A percentile compares a stretch with the other conserved stretches of the same genome.
phyloP scores from a whole-genome alignment of 1,140 invertebrate species.

The silkworm (Bombyx mori) region ASM3026992v2 NC_085129.1:9768001-9768500 shows the following conservation, averaged over 20 bases:
- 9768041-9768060: constrained; percentile 2
- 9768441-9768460: constrained; percentile 12
- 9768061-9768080: background rate
- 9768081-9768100: background rate
- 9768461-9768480: constrained; percentile 19
- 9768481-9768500: constrained; percentile 13
- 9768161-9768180: background rate
- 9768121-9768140: background rate
- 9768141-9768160: constrained; percentile 6
- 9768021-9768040: constrained; percentile 1
- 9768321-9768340: constrained; percentile 10
- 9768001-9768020: constrained; percentile 4
- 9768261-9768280: constrained; percentile 8
- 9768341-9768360: constrained; percentile 12
- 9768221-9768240: constrained; percentile 5
- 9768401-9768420: constrained; percentile 7
- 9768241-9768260: constrained; percentile 8
- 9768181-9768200: constrained; percentile 3
- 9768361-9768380: constrained; percentile 13
- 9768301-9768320: constrained; percentile 11
- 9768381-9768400: background rate
- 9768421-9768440: background rate
- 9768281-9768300: constrained; percentile 10
- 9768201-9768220: constrained; percentile 3
- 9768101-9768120: constrained; percentile 1